Evolutionary conservation across 2,888 invertebrate species (phyloP).

Genomic region (Leucophora obtusa): DNA sequence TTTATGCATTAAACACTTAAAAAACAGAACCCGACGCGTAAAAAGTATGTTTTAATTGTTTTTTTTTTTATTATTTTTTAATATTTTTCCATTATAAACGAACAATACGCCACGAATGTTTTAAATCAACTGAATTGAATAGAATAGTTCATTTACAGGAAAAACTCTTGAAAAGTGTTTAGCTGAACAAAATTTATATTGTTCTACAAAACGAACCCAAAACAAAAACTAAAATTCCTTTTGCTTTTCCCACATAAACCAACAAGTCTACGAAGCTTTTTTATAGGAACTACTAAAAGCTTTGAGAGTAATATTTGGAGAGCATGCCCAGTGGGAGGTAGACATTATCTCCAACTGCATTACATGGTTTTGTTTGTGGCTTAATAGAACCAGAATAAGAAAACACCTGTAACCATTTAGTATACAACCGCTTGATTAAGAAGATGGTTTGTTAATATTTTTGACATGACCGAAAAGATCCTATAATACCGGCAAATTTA

Average conservation of each 20-base stretch:
- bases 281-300: slow-evolving; percentile 50
- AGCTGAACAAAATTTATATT: background rate
- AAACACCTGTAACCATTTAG: slow-evolving; percentile 58
- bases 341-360: background rate
- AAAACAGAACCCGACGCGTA: slow-evolving; percentile 9
- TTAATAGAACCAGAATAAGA: slow-evolving; percentile 19
- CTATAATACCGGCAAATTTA: slow-evolving; percentile 18
- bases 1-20: background rate
- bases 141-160: slow-evolving; percentile 26
- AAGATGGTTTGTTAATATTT: slow-evolving; percentile 38
- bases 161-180: background rate
- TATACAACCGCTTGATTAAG: slow-evolving; percentile 34
- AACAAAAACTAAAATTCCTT: slow-evolving; percentile 34
- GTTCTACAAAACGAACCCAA: slow-evolving; percentile 17
- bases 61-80: slow-evolving; percentile 21
- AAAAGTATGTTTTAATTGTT: slow-evolving; percentile 16
- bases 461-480: background rate
- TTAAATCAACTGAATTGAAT: slow-evolving; percentile 71
- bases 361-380: background rate
- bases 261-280: slow-evolving; percentile 40
- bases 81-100: slow-evolving; percentile 17
- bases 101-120: slow-evolving; percentile 70
- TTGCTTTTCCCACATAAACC: background rate
- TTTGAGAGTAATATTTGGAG: slow-evolving; percentile 25
- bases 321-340: slow-evolving; percentile 23